Percentiles rank a stretch among this genome's conserved stretches.
These are phyloP conservation scores for Meandrina meandrites DNA, from an alignment of 92 coral and sea anemone genomes.

Conservation along the genomic window DNA sequence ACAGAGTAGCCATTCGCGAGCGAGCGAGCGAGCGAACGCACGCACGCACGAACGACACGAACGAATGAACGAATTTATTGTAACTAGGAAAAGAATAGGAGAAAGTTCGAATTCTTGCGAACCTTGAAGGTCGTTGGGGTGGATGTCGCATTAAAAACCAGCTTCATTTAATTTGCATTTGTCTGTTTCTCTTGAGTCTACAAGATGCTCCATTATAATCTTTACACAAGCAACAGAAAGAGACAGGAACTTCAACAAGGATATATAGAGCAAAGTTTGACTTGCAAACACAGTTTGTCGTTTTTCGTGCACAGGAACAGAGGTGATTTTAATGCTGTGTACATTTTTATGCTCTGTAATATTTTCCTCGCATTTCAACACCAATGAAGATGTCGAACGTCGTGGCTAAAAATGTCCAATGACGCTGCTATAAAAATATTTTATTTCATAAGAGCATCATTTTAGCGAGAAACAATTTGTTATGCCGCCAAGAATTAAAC, in stretches of 20 bases:
- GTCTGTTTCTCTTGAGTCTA: not conserved
- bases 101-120: too few relatives aligned
- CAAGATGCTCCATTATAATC: not conserved
- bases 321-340: not conserved
- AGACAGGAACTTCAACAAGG: not conserved
- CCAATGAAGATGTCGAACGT: not conserved
- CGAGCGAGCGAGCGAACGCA: too few relatives aligned
- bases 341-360: not conserved
- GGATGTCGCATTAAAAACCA: too few relatives aligned
- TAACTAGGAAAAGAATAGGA: too few relatives aligned
- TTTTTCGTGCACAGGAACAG: not conserved
- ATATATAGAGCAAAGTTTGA: not conserved
- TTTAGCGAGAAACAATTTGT: conserved; percentile 18
- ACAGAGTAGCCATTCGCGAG: not conserved
- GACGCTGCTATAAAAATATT: not conserved
- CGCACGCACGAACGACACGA: not conserved
- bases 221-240: not conserved
- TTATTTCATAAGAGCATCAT: not conserved
- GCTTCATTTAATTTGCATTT: not conserved
- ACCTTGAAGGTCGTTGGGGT: too few relatives aligned
- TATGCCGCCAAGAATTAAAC: conserved; percentile 8
- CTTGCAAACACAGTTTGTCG: not conserved
- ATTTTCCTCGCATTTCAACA: not conserved
- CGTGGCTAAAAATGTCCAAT: not conserved
- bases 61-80: not conserved